Percentiles rank a stretch among this genome's conserved stretches.
Conservation (phyloP, 2,797 vertebrate species). For the Tragopan temminckii region DNA sequence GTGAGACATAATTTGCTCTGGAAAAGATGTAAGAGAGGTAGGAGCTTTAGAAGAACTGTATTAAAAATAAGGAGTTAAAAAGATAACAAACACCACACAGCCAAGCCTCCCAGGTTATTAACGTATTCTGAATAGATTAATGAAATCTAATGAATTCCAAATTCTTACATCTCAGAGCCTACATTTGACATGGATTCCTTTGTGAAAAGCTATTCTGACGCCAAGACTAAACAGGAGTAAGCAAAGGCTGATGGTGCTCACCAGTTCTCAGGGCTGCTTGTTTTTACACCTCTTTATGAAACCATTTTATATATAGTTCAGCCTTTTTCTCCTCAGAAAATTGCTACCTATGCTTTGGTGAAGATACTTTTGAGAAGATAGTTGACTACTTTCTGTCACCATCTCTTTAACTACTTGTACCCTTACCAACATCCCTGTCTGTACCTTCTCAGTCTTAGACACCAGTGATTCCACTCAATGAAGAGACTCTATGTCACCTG, state of each 20-base stretch:
- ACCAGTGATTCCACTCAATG: not conserved
- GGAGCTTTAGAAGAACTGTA: not conserved
- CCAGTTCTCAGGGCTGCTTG: constrained; percentile 44
- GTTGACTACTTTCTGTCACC: not conserved
- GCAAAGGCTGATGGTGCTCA: constrained; percentile 43
- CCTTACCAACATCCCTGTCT: not conserved
- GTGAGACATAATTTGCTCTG: not conserved
- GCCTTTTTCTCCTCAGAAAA: constrained; percentile 30
- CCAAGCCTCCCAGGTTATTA: not conserved
- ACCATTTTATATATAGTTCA: constrained; percentile 2
- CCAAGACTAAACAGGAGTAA: constrained; percentile 62
- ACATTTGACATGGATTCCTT: not conserved
- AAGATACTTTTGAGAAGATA: not conserved
- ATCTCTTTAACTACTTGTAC: not conserved
- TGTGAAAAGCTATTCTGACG: constrained; percentile 60
- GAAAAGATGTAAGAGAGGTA: not conserved
- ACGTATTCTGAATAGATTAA: not conserved
- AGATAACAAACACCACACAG: not conserved
- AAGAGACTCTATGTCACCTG: not conserved
- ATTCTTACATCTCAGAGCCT: not conserved
- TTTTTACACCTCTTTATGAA: constrained; percentile 47
- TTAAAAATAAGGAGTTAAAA: constrained; percentile 15
- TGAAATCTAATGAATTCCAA: not conserved
- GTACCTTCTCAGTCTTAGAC: not conserved
- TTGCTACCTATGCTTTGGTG: not conserved